Evolutionary conservation across 2,888 invertebrate genomes (phyloP), one percentile per base, ranked within the genome.

Genomic region (Dolichomitus sp.): DNA sequence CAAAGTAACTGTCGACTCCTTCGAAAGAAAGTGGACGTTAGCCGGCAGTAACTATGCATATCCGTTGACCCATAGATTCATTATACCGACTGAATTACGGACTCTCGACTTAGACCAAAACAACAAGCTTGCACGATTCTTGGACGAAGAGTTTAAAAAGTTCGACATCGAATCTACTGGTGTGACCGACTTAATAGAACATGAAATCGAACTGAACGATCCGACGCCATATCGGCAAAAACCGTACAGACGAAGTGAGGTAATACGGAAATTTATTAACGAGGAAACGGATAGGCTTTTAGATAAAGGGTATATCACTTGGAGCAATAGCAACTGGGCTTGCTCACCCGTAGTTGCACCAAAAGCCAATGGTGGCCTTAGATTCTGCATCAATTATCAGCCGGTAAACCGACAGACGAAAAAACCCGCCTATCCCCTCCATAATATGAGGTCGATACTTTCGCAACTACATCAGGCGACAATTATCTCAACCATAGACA

Each of bases 251-350:
- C 72, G 80, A 3, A 83, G 80, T 37, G 83, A 83, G 37, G 70
- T 69, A 12, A 61, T 84, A 19, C 52, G 78, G 7, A 48, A 73
- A 42, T 83, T 77, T 12, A 50, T 78, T 12, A 40, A 50, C 17
- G 12, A 74, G 42, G 73, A 79, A 54, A 57, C 68, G 33, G 40
- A 80, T 52, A 17, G 59, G 23, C 42, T 45, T n/a, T n/a, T n/a
- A n/a, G n/a, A n/a, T n/a, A n/a, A n/a, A n/a, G n/a, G n/a, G n/a
- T n/a, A n/a, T n/a, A 33, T 50, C 59, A 14, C 33, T 11, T 78
- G 79, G 79, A 84, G 83, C 33, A 78, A 78, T 19, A 82, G 78
- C 40, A 68, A 81, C 2, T 81, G 80, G 80, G 75, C 75, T 9
- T 69, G 80, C 40, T 75, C 75, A 59, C 81, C 76, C 1, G 70